These are phyloP conservation scores for Paracyclopina nana DNA, from an alignment of 1,140 invertebrate species.

Conservation along the genomic window DNA sequence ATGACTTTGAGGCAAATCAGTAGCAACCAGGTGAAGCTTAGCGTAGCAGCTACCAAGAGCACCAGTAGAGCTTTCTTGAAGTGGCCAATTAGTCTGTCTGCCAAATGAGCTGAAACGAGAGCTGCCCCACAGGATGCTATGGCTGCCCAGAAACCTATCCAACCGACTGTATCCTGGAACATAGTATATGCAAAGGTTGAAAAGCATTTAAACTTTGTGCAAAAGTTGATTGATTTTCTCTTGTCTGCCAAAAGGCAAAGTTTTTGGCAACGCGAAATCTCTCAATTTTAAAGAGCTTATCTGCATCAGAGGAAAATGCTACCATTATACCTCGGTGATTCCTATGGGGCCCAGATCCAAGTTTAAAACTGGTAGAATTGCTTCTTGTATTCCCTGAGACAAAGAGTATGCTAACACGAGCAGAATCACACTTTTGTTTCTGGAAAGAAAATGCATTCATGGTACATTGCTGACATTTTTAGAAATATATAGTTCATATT, in stretches of 20 bases:
- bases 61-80: background rate
- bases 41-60: background rate
- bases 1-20: background rate
- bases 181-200: too few species aligned
- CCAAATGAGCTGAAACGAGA: background rate
- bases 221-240: too few species aligned
- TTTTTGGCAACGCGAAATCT: too few species aligned
- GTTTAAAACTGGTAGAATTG: background rate
- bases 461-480: background rate
- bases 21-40: background rate
- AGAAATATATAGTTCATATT: too few species aligned
- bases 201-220: too few species aligned
- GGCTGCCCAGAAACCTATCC: background rate
- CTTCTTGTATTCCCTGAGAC: background rate
- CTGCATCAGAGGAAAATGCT: too few species aligned
- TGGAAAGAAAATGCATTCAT: background rate
- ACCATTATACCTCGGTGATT: background rate
- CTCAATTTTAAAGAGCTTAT: too few species aligned
- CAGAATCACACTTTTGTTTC: background rate
- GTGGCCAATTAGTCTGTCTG: background rate
- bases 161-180: background rate
- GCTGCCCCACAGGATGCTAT: background rate
- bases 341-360: background rate
- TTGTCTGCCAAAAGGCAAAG: too few species aligned
- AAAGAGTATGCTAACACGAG: background rate